phyloP scores from a whole-genome alignment of 2,888 invertebrate genomes.

The Calephelis perditalis region DNA sequence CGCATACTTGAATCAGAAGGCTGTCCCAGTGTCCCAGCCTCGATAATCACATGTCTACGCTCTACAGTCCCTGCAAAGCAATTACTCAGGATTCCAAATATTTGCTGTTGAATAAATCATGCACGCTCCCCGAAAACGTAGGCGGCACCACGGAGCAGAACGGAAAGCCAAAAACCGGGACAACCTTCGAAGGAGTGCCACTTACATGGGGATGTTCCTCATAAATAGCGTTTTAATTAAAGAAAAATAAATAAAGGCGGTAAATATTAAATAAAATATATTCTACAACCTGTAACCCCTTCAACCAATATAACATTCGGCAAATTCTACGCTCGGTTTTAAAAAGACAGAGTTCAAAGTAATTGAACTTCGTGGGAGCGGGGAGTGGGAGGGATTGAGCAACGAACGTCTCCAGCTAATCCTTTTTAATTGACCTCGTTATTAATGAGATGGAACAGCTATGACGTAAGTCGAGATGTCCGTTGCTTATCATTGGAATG shows the following conservation, averaged over 20 bases:
- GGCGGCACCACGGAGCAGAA: conserved; percentile 57
- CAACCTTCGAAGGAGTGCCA: conserved; percentile 78
- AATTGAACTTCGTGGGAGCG: conserved; percentile 54
- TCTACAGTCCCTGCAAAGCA: conserved; percentile 61
- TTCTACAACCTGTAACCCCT: conserved; percentile 76
- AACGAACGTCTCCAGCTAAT: conserved; percentile 63
- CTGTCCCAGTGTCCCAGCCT: conserved; percentile 61
- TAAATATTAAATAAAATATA: conserved; percentile 67
- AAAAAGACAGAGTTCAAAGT: conserved; percentile 54
- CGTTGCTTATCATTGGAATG: conserved; percentile 40
- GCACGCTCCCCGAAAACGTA: conserved; percentile 63
- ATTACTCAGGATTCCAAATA: conserved; percentile 54
- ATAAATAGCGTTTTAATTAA: conserved; percentile 60
- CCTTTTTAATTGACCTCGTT: conserved; percentile 71
- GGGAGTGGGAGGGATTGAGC: conserved; percentile 40
- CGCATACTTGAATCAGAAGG: conserved; percentile 53
- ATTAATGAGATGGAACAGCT: conserved; percentile 52
- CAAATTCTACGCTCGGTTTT: conserved; percentile 55
- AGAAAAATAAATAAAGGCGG: conserved; percentile 72
- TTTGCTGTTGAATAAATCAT: conserved; percentile 49
- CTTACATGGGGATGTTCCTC: conserved; percentile 57
- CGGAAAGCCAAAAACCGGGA: conserved; percentile 79
- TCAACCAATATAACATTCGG: conserved; percentile 67
- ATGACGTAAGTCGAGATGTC: conserved; percentile 46
- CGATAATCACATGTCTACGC: conserved; percentile 31